Percentiles rank a stretch among this genome's conserved stretches.
These are phyloP conservation scores for Rachycentron canadum DNA, from an alignment of 2,797 vertebrate species.

Conservation along the genomic window DNA sequence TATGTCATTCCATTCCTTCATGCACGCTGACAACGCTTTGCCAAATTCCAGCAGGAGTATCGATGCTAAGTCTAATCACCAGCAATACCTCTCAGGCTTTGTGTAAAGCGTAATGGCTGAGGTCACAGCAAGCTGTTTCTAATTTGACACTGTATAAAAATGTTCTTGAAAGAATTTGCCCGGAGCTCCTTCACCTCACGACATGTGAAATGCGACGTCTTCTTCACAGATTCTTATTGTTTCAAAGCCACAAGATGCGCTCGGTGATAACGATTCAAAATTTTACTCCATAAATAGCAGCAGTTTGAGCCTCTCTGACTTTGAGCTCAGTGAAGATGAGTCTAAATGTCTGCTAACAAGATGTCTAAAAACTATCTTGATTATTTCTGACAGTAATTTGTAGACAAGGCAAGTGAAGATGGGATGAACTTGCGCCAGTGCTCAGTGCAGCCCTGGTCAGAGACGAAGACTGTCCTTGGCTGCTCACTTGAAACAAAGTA, in stretches of 20 bases:
- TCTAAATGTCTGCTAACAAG: constrained; percentile 51
- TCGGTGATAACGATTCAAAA: constrained; percentile 37
- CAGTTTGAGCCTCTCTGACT: constrained; percentile 18
- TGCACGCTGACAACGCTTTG: constrained; percentile 43
- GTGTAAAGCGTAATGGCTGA: constrained; percentile 61
- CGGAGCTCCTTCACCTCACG: constrained; percentile 43
- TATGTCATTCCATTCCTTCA: constrained; percentile 63
- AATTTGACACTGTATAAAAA: constrained; percentile 75
- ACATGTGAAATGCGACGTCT: constrained; percentile 36
- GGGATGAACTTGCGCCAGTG: constrained; percentile 29
- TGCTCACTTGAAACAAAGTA: constrained; percentile 14
- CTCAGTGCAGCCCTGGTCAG: constrained; percentile 3
- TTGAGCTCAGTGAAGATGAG: constrained; percentile 24
- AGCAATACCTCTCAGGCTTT: constrained; percentile 65
- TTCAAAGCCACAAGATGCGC: constrained; percentile 32
- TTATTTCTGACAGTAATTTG: constrained; percentile 45
- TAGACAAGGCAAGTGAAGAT: constrained; percentile 19
- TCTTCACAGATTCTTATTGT: constrained; percentile 25
- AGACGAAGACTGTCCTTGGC: constrained; percentile 5
- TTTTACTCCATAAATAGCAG: constrained; percentile 22
- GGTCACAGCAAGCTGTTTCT: constrained; percentile 78
- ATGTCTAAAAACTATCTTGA: constrained; percentile 42
- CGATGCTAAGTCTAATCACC: constrained; percentile 73
- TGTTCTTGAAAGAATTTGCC: constrained; percentile 62
- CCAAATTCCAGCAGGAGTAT: constrained; percentile 67